Base-by-base conservation (phyloP, 2,797 vertebrate species). In the Crenuchus spilurus region DNA sequence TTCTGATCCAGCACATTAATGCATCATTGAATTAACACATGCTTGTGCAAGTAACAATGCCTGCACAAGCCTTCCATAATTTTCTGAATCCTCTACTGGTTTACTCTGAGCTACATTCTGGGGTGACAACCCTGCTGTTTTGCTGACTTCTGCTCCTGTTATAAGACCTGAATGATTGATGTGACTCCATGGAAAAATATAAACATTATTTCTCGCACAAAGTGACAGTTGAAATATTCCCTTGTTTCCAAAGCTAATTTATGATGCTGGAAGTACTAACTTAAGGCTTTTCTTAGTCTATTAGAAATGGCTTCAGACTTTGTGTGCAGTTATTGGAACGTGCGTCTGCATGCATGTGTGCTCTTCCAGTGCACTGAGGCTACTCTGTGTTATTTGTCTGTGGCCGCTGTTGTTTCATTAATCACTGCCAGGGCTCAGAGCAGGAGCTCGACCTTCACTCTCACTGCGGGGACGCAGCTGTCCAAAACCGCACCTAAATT, bases 401-500 rank as follows among this genome's bases (percentile, higher is more conserved):
- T 62, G 77, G 69, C 55, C 20, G 54, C 48, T 46, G 70, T 73
- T 55, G 49, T 78, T 68, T 74, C 70, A 81, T 83, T 83, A 70
- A 86, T 86, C 74, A 80, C 46, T 64, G 42, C 62, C 66, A 79
- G 46, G 68, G 74, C 78, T 76, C 67, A 42, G 60, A 75, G 72
- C 33, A 39, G n/a, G 58, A 75, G 70, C 24, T 51, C 22, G 57
- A 81, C 75, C 81, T 80, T 79, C 37, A 69, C 8, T 35, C 78
- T 77, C 57, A 67, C 52, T 67, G 67, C 74, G 33, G 69, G 70
- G 67, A 81, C 28, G 39, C 82, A 82, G 80, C 82, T 81, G 80
- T 82, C 69, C 49, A 54, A 65, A 83, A 82, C 82, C 68, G 51
- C 44, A 78, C 74, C 70, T 76, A 74, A 83, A 79, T 83, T 86